Conservation (phyloP, 2,888 invertebrate genomes). For the Aporophyla lueneburgensis region DNA sequence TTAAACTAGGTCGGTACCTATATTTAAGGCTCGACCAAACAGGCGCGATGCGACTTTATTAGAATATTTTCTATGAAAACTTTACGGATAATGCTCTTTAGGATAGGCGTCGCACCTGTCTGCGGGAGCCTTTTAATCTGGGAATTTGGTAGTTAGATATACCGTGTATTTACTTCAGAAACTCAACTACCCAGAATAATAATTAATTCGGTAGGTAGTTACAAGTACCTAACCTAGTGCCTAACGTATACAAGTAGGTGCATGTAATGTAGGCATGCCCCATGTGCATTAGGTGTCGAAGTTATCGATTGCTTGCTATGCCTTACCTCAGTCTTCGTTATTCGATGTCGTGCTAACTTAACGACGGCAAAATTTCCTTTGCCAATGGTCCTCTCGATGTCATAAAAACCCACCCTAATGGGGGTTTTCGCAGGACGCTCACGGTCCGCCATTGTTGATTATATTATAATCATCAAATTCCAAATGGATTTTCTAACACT, state of each 20-base stretch:
- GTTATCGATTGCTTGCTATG: slow-evolving; percentile 55
- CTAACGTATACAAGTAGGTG: not conserved
- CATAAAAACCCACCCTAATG: slow-evolving; percentile 98
- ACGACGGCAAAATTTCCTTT: slow-evolving; percentile 99
- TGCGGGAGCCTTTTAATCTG: not conserved
- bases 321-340: slow-evolving; percentile 99
- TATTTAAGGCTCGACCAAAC: not conserved
- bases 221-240: not conserved
- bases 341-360: slow-evolving; percentile 98
- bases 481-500: slow-evolving; percentile 76
- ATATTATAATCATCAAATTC: slow-evolving; percentile 78
- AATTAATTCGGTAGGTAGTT: not conserved
- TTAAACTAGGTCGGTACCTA: not conserved
- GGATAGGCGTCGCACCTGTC: no score
- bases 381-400: slow-evolving; percentile 99
- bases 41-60: no score
- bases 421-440: slow-evolving; percentile 92
- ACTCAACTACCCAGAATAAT: not conserved
- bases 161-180: not conserved
- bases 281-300: slow-evolving; percentile 46
- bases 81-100: no score
- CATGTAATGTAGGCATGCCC: slow-evolving; percentile 3
- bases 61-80: no score
- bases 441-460: slow-evolving; percentile 90
- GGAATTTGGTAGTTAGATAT: not conserved